Evolutionary conservation across 2,888 invertebrate species (phyloP), one percentile per base, ranked within the genome.

Genomic region (Anorthoa munda): DNA sequence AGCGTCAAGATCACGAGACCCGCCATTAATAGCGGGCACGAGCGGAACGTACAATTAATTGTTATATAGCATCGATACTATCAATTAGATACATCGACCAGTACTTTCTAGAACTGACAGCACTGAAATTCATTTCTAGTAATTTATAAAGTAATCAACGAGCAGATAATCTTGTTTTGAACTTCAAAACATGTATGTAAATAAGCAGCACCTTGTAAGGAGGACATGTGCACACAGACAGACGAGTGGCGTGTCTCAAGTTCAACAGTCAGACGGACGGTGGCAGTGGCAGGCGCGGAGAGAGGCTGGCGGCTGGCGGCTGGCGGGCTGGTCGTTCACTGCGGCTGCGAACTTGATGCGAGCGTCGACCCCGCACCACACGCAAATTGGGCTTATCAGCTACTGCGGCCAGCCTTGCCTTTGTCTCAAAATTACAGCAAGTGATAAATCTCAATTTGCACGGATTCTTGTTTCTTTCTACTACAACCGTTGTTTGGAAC

Each of bases 361-460:
- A 81, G 73, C 88, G 76, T 81, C 81, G 87, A 87, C 87, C 88
- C 84, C 86, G 63, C 56, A 73, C 66, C 75, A 71, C 69, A 76
- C 68, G 67, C 74, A 78, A 82, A 84, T 77, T 85, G 73, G 81
- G 70, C 84, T 79, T 80, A 86, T 83, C 79, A 75, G 60, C 70
- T 74, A 75, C 26, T 53, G 64, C 75, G 58, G 67, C 53, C 72
- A 61, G 59, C 64, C 82, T 73, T 77, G 66, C 69, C 82, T 86
- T 84, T 82, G 85, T 82, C 77, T 82, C 71, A 56, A 59, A 77
- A 77, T 66, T 68, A 82, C 79, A 59, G 75, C 46, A 84, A 82
- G 76, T 66, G 60, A 84, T 85, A 77, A 87, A 87, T 84, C 75
- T 79, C 80, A 86, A 85, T 85, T 84, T 79, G 82, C 79, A 71